Base-by-base conservation (phyloP, 2,797 vertebrate species). In the Glossophaga mutica region DNA sequence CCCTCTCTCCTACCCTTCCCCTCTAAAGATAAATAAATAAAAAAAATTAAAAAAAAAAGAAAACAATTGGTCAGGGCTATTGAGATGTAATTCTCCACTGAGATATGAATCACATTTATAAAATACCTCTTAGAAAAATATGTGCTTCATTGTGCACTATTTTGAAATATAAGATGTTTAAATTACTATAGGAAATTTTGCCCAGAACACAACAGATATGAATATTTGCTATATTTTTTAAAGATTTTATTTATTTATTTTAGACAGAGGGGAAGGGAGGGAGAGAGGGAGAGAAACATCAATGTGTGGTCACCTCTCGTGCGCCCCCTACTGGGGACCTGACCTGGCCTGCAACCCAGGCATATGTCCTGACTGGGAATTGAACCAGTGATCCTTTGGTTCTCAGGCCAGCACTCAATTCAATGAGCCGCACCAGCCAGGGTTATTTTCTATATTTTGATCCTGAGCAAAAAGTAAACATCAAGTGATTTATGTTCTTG, bases 11-110 rank as follows among this genome's bases (percentile, higher is more conserved):
- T n/a, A n/a, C n/a, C n/a, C n/a, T n/a, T n/a, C n/a, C n/a, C n/a
- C n/a, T n/a, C n/a, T n/a, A n/a, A n/a, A n/a, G n/a, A n/a, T n/a
- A n/a, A n/a, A n/a, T n/a, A n/a, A n/a, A n/a, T n/a, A n/a, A 91
- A 92, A 93, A 37, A 85, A 95, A 68, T 84, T 84, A 19, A 91
- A 92, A 93, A 37, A 85, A 95, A 91, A 92, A 93, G 44, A 85
- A 95, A 96, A 87, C n/a, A 71, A 85, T 88, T n/a, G 50, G 11
- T 91, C 32, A 70, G 14, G 5, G 73, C 24, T 65, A 59, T 57
- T 86, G 22, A 76, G 18, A 71, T 85, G 19, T 59, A 70, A 70
- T 46, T 44, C 21, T 94, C 29, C 55, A 29, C 46, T 76, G 19
- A 32, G n/a, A 39, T 10, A 18, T 87, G 22, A 87, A 57, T 92